Conservation (phyloP, 2,113 vertebrate genomes). For the Channa maculata region DNA sequence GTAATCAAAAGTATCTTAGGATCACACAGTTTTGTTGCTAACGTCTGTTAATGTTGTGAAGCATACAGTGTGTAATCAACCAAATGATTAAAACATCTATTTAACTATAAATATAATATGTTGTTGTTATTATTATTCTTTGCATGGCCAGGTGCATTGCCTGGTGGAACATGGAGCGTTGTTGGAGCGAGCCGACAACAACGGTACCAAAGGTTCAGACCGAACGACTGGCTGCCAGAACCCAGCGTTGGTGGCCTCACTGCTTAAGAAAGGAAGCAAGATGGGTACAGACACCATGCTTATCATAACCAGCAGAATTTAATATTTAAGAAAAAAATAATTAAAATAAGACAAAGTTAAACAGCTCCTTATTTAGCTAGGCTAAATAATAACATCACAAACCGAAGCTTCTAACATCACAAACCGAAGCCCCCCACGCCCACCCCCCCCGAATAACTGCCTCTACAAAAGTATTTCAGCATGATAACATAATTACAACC, state of each 20-base stretch:
- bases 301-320: neutral
- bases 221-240: conserved; percentile 92
- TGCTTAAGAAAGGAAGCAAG: conserved; percentile 95
- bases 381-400: too few species aligned
- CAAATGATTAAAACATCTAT: conserved; percentile 1
- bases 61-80: conserved; percentile 18
- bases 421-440: too few species aligned
- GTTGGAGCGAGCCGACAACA: conserved; percentile 92
- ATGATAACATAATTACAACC: too few species aligned
- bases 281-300: conserved; percentile 81
- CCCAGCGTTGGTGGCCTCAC: conserved; percentile 88
- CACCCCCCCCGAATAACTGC: too few species aligned
- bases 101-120: neutral
- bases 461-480: too few species aligned
- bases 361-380: neutral
- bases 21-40: conserved; percentile 18
- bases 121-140: conserved; percentile 1
- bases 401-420: too few species aligned
- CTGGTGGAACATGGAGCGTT: conserved; percentile 93
- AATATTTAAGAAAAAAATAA: neutral
- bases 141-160: conserved; percentile 89
- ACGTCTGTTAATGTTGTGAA: neutral
- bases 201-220: conserved; percentile 89
- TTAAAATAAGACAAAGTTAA: neutral
- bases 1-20: conserved; percentile 33